phyloP scores from a whole-genome alignment of 2,888 invertebrate species.

The Pomacea canaliculata region DNA sequence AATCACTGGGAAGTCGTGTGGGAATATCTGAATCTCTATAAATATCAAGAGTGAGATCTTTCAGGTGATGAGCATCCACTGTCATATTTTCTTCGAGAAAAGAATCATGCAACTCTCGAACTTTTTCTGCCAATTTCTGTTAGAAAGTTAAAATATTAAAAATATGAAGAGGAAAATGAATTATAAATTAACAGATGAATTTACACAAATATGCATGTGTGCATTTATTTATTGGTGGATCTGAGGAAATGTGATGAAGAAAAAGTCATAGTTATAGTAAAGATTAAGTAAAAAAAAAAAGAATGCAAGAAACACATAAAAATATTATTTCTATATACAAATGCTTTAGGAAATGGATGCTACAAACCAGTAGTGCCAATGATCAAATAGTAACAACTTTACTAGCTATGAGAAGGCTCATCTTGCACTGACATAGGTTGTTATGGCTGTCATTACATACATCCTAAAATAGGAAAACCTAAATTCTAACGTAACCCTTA shows the following conservation, averaged over 20 bases:
- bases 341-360: not conserved
- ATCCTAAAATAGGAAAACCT: too few species aligned
- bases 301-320: not conserved
- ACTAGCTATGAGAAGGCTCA: too few species aligned
- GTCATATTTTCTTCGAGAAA: slow-evolving; percentile 41
- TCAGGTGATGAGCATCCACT: slow-evolving; percentile 44
- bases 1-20: slow-evolving; percentile 59
- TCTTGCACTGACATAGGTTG: too few species aligned
- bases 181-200: not conserved
- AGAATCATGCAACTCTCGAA: slow-evolving; percentile 62
- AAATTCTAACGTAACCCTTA: too few species aligned
- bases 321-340: not conserved
- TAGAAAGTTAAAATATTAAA: slow-evolving; percentile 15
- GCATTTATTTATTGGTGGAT: not conserved
- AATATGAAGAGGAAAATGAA: not conserved
- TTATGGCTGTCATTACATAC: too few species aligned
- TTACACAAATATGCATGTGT: not conserved
- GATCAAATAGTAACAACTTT: too few species aligned
- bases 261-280: not conserved
- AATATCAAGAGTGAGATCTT: slow-evolving; percentile 52
- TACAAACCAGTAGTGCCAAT: too few species aligned
- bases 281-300: not conserved
- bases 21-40: slow-evolving; percentile 70
- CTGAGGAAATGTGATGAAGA: not conserved
- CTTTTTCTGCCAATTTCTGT: slow-evolving; percentile 61